phyloP scores from a whole-genome alignment of 2,888 invertebrate species.

The Thymelicus lineola region DNA sequence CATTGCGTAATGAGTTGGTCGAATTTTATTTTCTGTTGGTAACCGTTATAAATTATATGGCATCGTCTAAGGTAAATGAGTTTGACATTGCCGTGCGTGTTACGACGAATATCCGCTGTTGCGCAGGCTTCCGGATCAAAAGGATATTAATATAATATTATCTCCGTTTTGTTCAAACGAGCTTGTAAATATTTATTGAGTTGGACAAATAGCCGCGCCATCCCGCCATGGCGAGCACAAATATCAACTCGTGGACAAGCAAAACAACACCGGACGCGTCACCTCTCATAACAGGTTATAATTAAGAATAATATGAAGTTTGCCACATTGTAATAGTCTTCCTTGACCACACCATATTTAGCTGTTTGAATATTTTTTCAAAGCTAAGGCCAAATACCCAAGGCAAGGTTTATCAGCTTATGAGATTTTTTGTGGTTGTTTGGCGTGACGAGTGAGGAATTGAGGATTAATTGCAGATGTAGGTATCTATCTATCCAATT shows the following conservation, averaged over 20 bases:
- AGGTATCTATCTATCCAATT: too few relatives aligned
- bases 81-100: slow-evolving; percentile 51
- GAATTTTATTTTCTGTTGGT: slow-evolving; percentile 73
- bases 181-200: slow-evolving; percentile 29
- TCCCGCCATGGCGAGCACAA: not conserved
- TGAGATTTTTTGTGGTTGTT: too few relatives aligned
- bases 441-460: too few relatives aligned
- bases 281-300: not conserved
- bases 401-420: too few relatives aligned
- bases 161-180: slow-evolving; percentile 25
- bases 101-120: slow-evolving; percentile 36
- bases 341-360: too few relatives aligned
- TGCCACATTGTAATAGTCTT: too few relatives aligned
- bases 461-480: too few relatives aligned
- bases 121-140: slow-evolving; percentile 35
- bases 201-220: slow-evolving; percentile 9
- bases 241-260: not conserved
- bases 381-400: too few relatives aligned
- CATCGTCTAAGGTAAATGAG: slow-evolving; percentile 62
- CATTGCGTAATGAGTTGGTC: slow-evolving; percentile 77
- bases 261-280: not conserved
- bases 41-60: slow-evolving; percentile 73
- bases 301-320: too few relatives aligned
- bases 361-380: too few relatives aligned
- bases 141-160: slow-evolving; percentile 33